phyloP scores from a whole-genome alignment of 2,888 invertebrate species.

The Hyppa rectilinea region DNA sequence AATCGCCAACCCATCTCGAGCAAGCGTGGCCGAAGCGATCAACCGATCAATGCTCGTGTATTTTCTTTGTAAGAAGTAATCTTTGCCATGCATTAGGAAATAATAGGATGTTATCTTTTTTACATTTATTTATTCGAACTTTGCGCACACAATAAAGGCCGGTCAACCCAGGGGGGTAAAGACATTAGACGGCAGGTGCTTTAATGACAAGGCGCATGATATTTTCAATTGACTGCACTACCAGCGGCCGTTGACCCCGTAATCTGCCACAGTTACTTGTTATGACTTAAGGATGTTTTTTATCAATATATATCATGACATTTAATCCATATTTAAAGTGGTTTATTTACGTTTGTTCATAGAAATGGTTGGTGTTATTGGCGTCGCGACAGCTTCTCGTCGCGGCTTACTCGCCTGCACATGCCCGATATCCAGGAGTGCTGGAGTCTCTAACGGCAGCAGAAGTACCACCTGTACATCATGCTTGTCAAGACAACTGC shows the following conservation, averaged over 20 bases:
- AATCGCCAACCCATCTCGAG: not conserved
- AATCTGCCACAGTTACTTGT: not conserved
- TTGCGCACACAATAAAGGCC: too few relatives aligned
- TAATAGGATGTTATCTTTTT: not conserved
- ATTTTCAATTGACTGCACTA: not conserved
- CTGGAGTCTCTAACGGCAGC: constrained; percentile 8
- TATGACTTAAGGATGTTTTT: too few relatives aligned
- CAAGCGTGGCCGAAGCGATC: not conserved
- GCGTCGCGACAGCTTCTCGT: constrained; percentile 8
- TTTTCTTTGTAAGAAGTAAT: not conserved
- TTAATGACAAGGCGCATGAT: too few relatives aligned
- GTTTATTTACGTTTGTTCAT: constrained; percentile 1
- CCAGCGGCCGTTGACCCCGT: not conserved
- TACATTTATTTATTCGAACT: too few relatives aligned
- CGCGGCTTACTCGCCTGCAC: constrained; percentile 29
- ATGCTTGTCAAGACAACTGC: constrained; percentile 19
- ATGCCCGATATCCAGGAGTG: constrained; percentile 20
- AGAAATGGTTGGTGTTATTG: constrained; percentile 41
- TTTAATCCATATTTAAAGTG: too few relatives aligned
- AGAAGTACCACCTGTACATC: constrained; percentile 18
- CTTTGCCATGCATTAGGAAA: not conserved
- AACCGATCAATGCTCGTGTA: not conserved
- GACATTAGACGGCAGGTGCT: too few relatives aligned
- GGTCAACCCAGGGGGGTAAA: too few relatives aligned
- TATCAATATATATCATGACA: not conserved